Percentiles rank a stretch among this genome's conserved stretches.
These are phyloP conservation scores for Vespertilio murinus DNA, from an alignment of 2,797 vertebrate species.

Conservation along the genomic window DNA sequence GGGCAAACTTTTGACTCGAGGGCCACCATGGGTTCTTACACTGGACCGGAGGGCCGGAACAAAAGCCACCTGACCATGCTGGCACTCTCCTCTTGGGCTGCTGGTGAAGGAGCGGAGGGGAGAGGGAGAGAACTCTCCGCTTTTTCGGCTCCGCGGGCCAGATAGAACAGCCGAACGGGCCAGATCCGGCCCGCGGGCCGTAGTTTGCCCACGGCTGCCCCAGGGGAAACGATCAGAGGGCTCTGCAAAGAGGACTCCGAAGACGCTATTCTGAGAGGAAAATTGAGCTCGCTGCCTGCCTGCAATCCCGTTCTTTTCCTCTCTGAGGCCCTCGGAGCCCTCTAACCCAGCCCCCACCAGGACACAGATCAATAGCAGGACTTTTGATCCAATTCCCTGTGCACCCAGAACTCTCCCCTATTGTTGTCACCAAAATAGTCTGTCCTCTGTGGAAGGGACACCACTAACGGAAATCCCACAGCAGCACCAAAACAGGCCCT, in stretches of 20 bases:
- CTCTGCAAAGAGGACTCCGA: not conserved
- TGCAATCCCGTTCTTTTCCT: not conserved
- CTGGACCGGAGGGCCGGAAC: too few relatives aligned
- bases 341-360: not conserved
- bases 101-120: too few relatives aligned
- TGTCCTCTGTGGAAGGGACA: not conserved
- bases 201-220: too few relatives aligned
- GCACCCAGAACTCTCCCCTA: not conserved
- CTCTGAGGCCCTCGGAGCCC: constrained; percentile 14
- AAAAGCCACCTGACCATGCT: too few relatives aligned
- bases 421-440: not conserved
- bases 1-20: too few relatives aligned
- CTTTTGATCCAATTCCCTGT: constrained; percentile 50
- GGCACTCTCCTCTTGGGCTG: too few relatives aligned
- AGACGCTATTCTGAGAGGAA: constrained; percentile 26
- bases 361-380: not conserved
- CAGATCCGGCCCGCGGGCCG: too few relatives aligned
- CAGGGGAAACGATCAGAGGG: not conserved
- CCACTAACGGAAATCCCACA: constrained; percentile 26
- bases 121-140: too few relatives aligned
- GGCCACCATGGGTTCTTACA: too few relatives aligned
- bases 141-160: too few relatives aligned
- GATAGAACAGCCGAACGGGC: too few relatives aligned
- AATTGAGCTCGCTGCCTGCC: constrained; percentile 6
- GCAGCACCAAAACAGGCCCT: not conserved